Conservation (phyloP, 2,797 vertebrate species). For the Aselliscus stoliczkanus region DNA sequence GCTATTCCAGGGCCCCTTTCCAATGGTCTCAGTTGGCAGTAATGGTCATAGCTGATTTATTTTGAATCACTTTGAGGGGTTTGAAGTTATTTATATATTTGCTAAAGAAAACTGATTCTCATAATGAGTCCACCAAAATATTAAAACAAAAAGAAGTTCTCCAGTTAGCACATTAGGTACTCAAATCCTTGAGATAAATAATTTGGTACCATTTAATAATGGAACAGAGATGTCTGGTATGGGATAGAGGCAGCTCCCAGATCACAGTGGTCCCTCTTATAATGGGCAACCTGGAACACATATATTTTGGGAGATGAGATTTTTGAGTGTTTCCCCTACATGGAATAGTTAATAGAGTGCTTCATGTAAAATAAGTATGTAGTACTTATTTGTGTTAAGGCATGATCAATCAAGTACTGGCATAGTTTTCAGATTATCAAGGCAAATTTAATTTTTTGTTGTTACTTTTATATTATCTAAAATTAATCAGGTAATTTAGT, state of each 20-base stretch:
- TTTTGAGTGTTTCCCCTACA: neutral
- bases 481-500: neutral
- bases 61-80: slow-evolving; percentile 84
- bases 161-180: slow-evolving; percentile 67
- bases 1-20: slow-evolving; percentile 76
- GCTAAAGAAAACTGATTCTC: slow-evolving; percentile 84
- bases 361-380: neutral
- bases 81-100: slow-evolving; percentile 86
- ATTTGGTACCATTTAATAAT: slow-evolving; percentile 43
- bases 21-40: slow-evolving; percentile 77
- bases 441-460: neutral
- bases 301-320: neutral
- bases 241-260: neutral
- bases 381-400: neutral
- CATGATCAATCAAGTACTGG: neutral
- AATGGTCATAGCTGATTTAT: slow-evolving; percentile 86
- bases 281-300: neutral
- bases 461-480: neutral
- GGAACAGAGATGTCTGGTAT: neutral
- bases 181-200: slow-evolving; percentile 73
- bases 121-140: slow-evolving; percentile 86
- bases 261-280: neutral
- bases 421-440: neutral
- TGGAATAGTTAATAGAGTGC: neutral
- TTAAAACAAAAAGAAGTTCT: slow-evolving; percentile 83